Evolutionary conservation across 2,797 vertebrate species (phyloP).

Genomic region (Rhabdomys pumilio): DNA sequence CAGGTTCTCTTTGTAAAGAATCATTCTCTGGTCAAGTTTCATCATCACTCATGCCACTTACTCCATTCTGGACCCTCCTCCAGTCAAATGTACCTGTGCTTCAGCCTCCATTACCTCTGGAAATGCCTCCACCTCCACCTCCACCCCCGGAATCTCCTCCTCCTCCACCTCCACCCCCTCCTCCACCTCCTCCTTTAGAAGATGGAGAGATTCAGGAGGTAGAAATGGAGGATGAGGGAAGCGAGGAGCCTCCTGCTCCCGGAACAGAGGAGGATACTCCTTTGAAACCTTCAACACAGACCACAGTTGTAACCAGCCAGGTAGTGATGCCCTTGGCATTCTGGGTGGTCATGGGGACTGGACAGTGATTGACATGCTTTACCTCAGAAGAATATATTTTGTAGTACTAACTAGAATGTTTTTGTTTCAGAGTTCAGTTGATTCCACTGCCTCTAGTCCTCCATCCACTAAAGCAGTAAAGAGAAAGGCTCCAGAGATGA

Average conservation of each 20-base stretch:
- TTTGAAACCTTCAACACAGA: slow-evolving; percentile 88
- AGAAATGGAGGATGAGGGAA: slow-evolving; percentile 98
- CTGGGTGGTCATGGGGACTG: not conserved
- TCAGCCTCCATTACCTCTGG: slow-evolving; percentile 91
- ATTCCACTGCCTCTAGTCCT: slow-evolving; percentile 86
- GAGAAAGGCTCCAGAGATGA: slow-evolving; percentile 92
- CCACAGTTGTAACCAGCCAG: slow-evolving; percentile 88
- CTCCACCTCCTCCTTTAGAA: slow-evolving; percentile 94
- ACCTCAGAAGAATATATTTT: slow-evolving; percentile 7
- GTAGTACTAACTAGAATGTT: slow-evolving; percentile 45
- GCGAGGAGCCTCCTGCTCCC: slow-evolving; percentile 96
- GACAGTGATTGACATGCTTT: not conserved
- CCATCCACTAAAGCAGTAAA: slow-evolving; percentile 91
- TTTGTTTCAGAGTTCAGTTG: slow-evolving; percentile 86
- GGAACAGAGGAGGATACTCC: slow-evolving; percentile 96
- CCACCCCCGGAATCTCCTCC: slow-evolving; percentile 91
- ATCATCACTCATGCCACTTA: slow-evolving; percentile 89
- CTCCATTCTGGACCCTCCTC: slow-evolving; percentile 91
- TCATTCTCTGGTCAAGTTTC: slow-evolving; percentile 89
- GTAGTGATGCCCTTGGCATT: slow-evolving; percentile 84
- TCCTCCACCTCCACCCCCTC: slow-evolving; percentile 89
- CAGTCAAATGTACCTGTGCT: slow-evolving; percentile 91
- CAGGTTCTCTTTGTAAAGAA: slow-evolving; percentile 91
- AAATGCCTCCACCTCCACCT: slow-evolving; percentile 93
- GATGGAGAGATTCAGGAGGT: slow-evolving; percentile 97